Base-by-base conservation (phyloP, 2,113 vertebrate species). In the Urocynchramus pylzowi region DNA sequence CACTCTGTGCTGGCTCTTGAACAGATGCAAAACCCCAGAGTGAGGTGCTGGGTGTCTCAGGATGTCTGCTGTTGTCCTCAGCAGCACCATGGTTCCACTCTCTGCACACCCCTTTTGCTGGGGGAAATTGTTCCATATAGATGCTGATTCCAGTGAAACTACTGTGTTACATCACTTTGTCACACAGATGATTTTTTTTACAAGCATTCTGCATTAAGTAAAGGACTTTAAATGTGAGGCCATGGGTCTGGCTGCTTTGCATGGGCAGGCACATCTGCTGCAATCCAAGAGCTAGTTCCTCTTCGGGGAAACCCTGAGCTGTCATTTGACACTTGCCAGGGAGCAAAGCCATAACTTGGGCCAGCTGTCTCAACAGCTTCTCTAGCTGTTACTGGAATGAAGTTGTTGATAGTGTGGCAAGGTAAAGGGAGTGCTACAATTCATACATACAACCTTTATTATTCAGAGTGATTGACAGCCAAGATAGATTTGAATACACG, bases 381-480 rank as follows among this genome's bases (percentile, higher is more conserved):
- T 76, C 52, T 63, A 14, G 52, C 45, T 67, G 28, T 84, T 86
- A 79, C 53, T 0, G 2, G 65, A 89, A 81, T 41, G 10, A 75
- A 30, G 12, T 22, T 59, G 28, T 39, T 70, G 28, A 24, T 6
- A 21, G 35, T 2, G 9, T 35, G 37, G 35, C 52, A 64, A 78
- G 81, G 22, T 35, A 59, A 88, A 83, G 63, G 81, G 33, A 67
- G 35, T 49, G 57, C 79, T 89, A 26, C 52, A 45, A 12, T 42
- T 82, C 35, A 41, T 92, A 61, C 44, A 31, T 65, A 68, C 52
- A 92, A 60, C 22, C 44, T 96, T 97, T 97, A 97, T 96, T 97
- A 84, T 79, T 92, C 67, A 87, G 59, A 87, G 53, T 57, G 39
- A 42, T 64, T 85, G 78, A 87, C 50, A 94, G 70, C 31, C 89